Evolutionary conservation across 2,113 vertebrate species (phyloP).

Genomic region (Nicator chloris): DNA sequence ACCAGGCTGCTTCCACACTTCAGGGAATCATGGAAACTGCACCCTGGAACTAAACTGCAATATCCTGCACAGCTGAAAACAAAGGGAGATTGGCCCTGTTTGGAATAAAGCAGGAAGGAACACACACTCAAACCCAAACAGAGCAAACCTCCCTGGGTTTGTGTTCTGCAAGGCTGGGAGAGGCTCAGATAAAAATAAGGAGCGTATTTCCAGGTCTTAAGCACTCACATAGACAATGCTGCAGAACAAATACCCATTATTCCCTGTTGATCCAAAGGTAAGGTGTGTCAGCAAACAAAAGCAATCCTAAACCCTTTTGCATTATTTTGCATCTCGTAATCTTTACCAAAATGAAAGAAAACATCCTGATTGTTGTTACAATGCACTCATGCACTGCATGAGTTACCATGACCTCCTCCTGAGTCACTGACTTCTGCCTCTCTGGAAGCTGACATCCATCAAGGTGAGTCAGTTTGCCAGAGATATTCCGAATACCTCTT

Average conservation of each 20-base stretch:
- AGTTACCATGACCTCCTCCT: background rate
- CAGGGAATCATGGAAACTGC: background rate
- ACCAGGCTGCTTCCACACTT: background rate
- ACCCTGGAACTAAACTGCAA: background rate
- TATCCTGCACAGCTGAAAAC: background rate
- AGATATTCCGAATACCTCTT: background rate
- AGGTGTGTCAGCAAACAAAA: background rate
- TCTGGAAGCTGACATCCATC: background rate
- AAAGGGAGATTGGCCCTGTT: background rate
- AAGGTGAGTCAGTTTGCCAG: background rate
- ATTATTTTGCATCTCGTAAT: background rate
- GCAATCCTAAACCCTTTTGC: background rate
- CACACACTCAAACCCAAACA: background rate
- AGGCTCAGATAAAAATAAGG: background rate
- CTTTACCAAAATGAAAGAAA: background rate
- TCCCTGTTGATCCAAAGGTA: background rate
- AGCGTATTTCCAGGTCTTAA: background rate
- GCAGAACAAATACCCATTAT: background rate
- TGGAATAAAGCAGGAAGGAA: background rate
- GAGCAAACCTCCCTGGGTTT: background rate
- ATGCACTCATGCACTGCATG: rapidly evolving
- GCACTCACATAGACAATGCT: background rate
- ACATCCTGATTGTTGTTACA: background rate
- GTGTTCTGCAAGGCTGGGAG: background rate
- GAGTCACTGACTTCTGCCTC: background rate